A percentile compares a stretch with the other conserved stretches of the same genome.
These are phyloP conservation scores for Callimorpha dominula DNA, from an alignment of 2,888 invertebrate species.

Conservation along the genomic window DNA sequence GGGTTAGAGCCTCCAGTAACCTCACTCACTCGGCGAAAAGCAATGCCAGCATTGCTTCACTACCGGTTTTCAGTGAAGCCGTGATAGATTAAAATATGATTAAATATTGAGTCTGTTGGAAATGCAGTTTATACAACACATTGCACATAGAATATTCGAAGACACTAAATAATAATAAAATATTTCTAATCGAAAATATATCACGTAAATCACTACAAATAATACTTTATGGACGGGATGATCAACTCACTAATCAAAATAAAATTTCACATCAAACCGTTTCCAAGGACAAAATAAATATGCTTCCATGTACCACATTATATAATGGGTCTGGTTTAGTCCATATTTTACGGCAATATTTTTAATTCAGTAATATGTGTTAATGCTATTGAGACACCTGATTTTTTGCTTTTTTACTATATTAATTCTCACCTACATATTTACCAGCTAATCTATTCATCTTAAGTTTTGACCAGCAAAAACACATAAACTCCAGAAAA, in stretches of 20 bases:
- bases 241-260: conserved; percentile 76
- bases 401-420: neutral
- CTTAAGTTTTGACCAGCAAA: conserved; percentile 20
- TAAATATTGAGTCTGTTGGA: neutral
- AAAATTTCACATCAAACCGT: conserved; percentile 57
- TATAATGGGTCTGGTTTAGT: conserved; percentile 45
- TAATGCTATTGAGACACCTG: conserved; percentile 9
- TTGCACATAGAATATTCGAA: conserved; percentile 31
- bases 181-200: conserved; percentile 47
- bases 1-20: no score
- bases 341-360: conserved; percentile 31
- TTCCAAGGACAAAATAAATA: conserved; percentile 53
- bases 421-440: neutral
- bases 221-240: conserved; percentile 82
- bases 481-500: conserved; percentile 21
- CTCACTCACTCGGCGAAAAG: no score
- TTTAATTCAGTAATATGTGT: conserved; percentile 25
- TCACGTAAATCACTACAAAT: conserved; percentile 57
- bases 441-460: neutral
- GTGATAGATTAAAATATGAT: neutral
- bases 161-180: conserved; percentile 31
- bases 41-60: no score
- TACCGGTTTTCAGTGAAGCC: no score
- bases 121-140: neutral
- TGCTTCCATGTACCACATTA: conserved; percentile 34